A percentile compares a stretch with the other conserved stretches of the same genome.
Conservation (phyloP, 2,888 invertebrate species). For the Troides helena region DNA sequence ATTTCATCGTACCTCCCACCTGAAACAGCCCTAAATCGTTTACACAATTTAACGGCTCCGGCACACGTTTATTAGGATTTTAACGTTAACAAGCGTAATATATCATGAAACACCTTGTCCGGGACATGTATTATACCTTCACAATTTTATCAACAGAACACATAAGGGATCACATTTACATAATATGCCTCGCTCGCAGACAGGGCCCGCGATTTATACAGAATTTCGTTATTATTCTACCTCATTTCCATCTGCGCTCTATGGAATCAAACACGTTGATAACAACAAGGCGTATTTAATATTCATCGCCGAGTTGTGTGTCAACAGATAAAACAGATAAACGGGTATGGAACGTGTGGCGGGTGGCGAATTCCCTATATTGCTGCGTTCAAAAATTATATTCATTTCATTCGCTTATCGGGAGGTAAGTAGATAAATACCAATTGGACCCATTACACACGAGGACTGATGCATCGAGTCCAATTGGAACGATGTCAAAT, state of each 20-base stretch:
- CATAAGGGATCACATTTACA: conserved; percentile 66
- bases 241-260: conserved; percentile 53
- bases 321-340: conserved; percentile 38
- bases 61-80: conserved; percentile 22
- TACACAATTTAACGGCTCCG: conserved; percentile 18
- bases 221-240: conserved; percentile 70
- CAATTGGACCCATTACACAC: neutral
- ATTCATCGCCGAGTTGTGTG: conserved; percentile 47
- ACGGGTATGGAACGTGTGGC: conserved; percentile 33
- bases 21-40: conserved; percentile 22
- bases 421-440: neutral
- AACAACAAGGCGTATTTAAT: conserved; percentile 53
- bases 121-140: conserved; percentile 37
- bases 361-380: conserved; percentile 12
- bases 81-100: conserved; percentile 22
- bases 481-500: conserved; percentile 19
- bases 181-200: conserved; percentile 62
- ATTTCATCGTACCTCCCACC: conserved; percentile 9
- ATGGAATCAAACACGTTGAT: conserved; percentile 56
- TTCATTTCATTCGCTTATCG: conserved; percentile 9
- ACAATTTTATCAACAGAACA: conserved; percentile 68
- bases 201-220: conserved; percentile 56
- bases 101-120: conserved; percentile 30
- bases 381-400: conserved; percentile 16
- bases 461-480: neutral